phyloP scores from a whole-genome alignment of 1,140 invertebrate species.

The Probaryconus sp. region DNA sequence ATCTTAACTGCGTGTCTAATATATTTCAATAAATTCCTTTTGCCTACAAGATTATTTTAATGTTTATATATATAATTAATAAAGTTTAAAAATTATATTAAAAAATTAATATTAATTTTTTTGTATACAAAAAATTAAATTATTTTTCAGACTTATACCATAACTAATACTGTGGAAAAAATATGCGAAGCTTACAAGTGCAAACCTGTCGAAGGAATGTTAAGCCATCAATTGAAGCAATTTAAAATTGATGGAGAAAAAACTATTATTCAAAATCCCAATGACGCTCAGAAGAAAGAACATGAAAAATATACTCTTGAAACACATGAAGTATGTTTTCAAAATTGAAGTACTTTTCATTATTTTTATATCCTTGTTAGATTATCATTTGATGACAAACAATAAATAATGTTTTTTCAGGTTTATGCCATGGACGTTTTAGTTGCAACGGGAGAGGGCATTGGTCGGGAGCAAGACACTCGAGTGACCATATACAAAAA shows the following conservation, averaged over 20 bases:
- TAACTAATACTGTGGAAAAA: conserved; percentile 96
- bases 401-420: conserved; percentile 48
- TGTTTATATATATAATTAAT: neutral
- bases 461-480: conserved; percentile 93
- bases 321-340: conserved; percentile 86
- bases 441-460: conserved; percentile 94
- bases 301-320: conserved; percentile 98
- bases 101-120: conserved; percentile 5
- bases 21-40: too few species aligned
- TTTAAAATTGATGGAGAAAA: conserved; percentile 99
- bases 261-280: conserved; percentile 99
- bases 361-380: neutral
- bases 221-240: conserved; percentile 98
- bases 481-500: conserved; percentile 99
- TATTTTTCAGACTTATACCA: conserved; percentile 90
- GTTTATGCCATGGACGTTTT: conserved; percentile 99
- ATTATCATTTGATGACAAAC: conserved; percentile 5
- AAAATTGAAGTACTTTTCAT: neutral
- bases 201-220: conserved; percentile 99
- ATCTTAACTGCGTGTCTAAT: too few species aligned
- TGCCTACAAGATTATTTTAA: too few species aligned
- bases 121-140: too few species aligned
- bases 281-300: conserved; percentile 97
- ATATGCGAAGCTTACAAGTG: conserved; percentile 95
- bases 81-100: conserved; percentile 19